Evolutionary conservation across 2,888 invertebrate species (phyloP).

Genomic region (Tanytarsus gracilentus): DNA sequence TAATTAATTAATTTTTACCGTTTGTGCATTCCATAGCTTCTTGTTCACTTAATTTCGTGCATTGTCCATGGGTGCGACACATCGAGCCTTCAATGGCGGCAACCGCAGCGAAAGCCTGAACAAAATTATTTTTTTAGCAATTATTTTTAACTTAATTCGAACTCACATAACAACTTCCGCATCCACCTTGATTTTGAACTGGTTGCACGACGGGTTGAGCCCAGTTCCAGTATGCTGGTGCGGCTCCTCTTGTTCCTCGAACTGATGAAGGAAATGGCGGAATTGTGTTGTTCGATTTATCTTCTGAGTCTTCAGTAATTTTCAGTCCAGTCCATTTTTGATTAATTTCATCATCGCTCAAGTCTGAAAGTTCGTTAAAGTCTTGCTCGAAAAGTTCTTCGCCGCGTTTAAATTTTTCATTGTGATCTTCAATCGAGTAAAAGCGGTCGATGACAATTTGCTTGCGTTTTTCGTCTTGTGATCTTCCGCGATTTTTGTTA

Average conservation of each 20-base stretch:
- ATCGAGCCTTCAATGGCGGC: not conserved
- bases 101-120: not conserved
- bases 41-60: not conserved
- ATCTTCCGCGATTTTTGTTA: too few species aligned
- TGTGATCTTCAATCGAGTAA: not conserved
- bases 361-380: not conserved
- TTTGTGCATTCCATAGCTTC: constrained; percentile 1
- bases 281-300: not conserved
- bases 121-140: not conserved
- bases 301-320: not conserved
- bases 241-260: not conserved
- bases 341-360: not conserved
- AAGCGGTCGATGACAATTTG: not conserved
- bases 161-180: not conserved
- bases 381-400: not conserved
- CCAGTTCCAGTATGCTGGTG: not conserved
- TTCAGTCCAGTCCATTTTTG: too few species aligned
- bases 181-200: not conserved
- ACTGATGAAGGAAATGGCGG: not conserved
- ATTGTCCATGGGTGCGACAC: not conserved
- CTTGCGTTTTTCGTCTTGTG: not conserved
- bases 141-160: not conserved
- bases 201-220: not conserved
- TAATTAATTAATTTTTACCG: not conserved
- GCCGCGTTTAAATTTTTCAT: not conserved